These are phyloP conservation scores for Dioctria linearis DNA, from an alignment of 2,888 invertebrate species.

Conservation along the genomic window DNA sequence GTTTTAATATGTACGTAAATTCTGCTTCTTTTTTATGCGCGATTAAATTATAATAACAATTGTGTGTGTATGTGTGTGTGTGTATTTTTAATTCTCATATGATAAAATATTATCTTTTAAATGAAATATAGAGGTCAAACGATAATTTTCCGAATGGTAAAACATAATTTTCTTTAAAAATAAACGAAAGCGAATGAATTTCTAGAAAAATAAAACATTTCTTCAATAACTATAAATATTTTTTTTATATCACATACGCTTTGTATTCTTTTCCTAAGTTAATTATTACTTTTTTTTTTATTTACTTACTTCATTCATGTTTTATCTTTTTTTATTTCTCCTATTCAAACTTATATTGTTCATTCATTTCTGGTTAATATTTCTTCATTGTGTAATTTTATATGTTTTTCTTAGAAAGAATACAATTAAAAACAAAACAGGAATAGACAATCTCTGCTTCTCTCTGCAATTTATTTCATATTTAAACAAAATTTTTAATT, in stretches of 20 bases:
- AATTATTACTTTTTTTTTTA: conserved; percentile 37
- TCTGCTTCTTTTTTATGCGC: not conserved
- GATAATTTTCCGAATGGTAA: conserved; percentile 54
- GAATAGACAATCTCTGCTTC: conserved; percentile 44
- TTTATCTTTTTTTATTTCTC: not conserved
- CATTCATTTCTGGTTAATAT: not conserved
- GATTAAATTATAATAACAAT: conserved; percentile 26
- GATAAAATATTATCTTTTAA: not conserved
- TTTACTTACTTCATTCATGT: not conserved
- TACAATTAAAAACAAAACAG: not conserved
- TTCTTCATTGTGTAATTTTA: not conserved
- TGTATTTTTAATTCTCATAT: not conserved
- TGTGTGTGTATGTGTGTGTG: not conserved
- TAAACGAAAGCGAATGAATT: not conserved
- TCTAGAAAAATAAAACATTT: conserved; percentile 16
- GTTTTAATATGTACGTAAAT: conserved; percentile 24
- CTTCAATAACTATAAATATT: conserved; percentile 40
- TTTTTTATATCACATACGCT: conserved; percentile 50
- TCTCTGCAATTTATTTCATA: conserved; percentile 20
- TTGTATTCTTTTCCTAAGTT: conserved; percentile 43
- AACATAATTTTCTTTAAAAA: not conserved
- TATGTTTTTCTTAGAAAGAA: conserved; percentile 26
- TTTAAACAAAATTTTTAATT: not conserved
- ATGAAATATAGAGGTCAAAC: conserved; percentile 21
- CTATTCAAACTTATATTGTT: conserved; percentile 4